Evolutionary conservation across 2,888 invertebrate species (phyloP).

Genomic region (Leptinotarsa rubiginosa): DNA sequence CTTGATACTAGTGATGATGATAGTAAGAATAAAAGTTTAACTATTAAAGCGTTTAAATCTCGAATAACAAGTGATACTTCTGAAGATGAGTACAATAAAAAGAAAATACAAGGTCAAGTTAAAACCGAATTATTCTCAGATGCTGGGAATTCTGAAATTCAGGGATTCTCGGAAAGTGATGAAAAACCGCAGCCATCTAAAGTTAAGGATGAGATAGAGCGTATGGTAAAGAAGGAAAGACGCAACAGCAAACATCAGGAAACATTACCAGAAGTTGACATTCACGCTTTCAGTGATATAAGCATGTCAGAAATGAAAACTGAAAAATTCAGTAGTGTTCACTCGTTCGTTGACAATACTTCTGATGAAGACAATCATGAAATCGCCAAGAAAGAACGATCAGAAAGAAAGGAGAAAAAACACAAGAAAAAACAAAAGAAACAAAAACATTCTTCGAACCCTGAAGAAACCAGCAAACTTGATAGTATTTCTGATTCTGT

Average conservation of each 20-base stretch:
- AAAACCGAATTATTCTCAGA: conserved; percentile 75
- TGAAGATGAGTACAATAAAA: conserved; percentile 74
- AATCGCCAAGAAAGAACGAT: conserved; percentile 57
- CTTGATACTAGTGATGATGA: conserved; percentile 66
- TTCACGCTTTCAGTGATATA: conserved; percentile 23
- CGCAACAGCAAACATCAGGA: conserved; percentile 60
- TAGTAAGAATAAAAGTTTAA: conserved; percentile 69
- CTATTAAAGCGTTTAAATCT: conserved; percentile 76
- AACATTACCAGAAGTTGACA: conserved; percentile 49
- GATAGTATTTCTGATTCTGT: conserved; percentile 55
- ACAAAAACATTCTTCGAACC: conserved; percentile 75
- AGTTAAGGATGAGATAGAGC: conserved; percentile 59
- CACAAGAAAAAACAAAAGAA: conserved; percentile 89
- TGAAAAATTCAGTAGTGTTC: conserved; percentile 55
- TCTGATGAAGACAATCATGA: conserved; percentile 60
- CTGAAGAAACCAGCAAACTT: conserved; percentile 70
- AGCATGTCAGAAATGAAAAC: conserved; percentile 54
- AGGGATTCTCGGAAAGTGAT: conserved; percentile 64
- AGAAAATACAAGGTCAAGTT: conserved; percentile 68
- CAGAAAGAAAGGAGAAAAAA: conserved; percentile 75
- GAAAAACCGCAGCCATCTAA: conserved; percentile 53
- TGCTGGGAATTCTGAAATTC: conserved; percentile 61
- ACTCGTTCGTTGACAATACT: conserved; percentile 57
- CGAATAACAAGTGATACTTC: conserved; percentile 84
- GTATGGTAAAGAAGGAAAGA: conserved; percentile 61